phyloP scores from a whole-genome alignment of 2,113 vertebrate genomes.

The Telmatochromis bifrenatus region DNA sequence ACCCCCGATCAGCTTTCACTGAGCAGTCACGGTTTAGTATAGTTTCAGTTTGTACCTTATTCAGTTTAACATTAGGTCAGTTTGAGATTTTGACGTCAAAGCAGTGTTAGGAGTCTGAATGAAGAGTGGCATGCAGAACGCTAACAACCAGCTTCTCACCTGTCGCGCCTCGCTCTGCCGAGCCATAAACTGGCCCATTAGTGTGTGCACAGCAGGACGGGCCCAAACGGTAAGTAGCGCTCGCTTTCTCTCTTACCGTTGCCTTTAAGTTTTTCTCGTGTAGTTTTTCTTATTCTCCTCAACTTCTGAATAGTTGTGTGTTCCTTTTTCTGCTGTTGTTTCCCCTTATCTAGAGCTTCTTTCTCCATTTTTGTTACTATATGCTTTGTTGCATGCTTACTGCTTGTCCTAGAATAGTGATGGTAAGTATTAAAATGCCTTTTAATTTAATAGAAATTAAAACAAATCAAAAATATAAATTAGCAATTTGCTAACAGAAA shows the following conservation, averaged over 20 bases:
- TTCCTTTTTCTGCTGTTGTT: background rate
- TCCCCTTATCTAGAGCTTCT: background rate
- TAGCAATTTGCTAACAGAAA: rapidly evolving
- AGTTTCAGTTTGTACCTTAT: background rate
- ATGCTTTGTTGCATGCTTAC: slow-evolving; percentile 66
- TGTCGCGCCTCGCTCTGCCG: slow-evolving; percentile 84
- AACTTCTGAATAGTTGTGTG: background rate
- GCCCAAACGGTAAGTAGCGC: slow-evolving; percentile 86
- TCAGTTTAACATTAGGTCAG: background rate
- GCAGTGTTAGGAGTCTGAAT: slow-evolving; percentile 35
- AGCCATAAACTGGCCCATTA: slow-evolving; percentile 75
- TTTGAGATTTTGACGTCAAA: background rate
- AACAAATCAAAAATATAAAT: background rate
- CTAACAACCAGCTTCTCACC: slow-evolving; percentile 95
- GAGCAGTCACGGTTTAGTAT: background rate
- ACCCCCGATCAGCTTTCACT: background rate
- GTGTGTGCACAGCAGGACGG: slow-evolving; percentile 76
- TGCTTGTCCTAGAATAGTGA: slow-evolving; percentile 31
- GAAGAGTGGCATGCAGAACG: slow-evolving; percentile 86
- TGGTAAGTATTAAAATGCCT: slow-evolving; percentile 11
- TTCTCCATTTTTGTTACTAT: background rate
- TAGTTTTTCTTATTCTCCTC: background rate
- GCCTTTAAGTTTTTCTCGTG: background rate
- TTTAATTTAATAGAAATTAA: background rate
- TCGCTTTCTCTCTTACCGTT: slow-evolving; percentile 68